Evolutionary conservation across 2,888 invertebrate species (phyloP).

Genomic region (Gastrophysa polygoni): DNA sequence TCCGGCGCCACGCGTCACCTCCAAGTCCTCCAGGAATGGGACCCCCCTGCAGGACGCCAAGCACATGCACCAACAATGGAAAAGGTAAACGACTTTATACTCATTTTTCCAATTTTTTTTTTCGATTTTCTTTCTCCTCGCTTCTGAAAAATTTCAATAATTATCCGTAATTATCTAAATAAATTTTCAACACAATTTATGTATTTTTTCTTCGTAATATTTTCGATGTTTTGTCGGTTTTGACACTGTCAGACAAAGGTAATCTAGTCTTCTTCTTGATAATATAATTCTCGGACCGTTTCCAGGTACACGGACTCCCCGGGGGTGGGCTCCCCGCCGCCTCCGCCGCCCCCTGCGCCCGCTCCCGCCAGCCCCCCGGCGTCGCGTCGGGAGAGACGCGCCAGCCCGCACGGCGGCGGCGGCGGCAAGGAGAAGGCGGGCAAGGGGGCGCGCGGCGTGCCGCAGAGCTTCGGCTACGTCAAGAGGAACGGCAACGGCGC

Average conservation of each 20-base stretch:
- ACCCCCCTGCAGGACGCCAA: conserved; percentile 47
- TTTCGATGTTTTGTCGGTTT: too few relatives aligned
- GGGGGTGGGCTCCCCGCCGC: conserved; percentile 65
- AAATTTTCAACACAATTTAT: too few relatives aligned
- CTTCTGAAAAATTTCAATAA: too few relatives aligned
- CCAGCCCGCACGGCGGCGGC: conserved; percentile 46
- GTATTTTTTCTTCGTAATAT: too few relatives aligned
- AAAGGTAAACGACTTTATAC: too few relatives aligned
- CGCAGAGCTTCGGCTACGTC: conserved; percentile 85
- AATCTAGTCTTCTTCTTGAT: too few relatives aligned
- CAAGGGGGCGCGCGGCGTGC: conserved; percentile 71
- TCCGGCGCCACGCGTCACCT: conserved; percentile 51
- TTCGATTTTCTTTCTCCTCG: too few relatives aligned
- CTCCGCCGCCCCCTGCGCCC: conserved; percentile 62
- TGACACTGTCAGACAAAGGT: too few relatives aligned
- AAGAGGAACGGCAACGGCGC: conserved; percentile 65
- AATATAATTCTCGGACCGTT: too few relatives aligned
- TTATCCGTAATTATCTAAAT: too few relatives aligned
- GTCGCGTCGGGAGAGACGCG: conserved; percentile 55
- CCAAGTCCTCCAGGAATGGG: conserved; percentile 48
- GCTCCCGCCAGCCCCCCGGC: conserved; percentile 57
- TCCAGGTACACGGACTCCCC: conserved; percentile 65
- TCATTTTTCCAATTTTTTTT: too few relatives aligned
- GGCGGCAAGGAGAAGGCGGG: conserved; percentile 61
- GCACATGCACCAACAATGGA: conserved; percentile 63